phyloP scores from a whole-genome alignment of 2,797 vertebrate genomes.

The Stomatorhinus walkeri region DNA sequence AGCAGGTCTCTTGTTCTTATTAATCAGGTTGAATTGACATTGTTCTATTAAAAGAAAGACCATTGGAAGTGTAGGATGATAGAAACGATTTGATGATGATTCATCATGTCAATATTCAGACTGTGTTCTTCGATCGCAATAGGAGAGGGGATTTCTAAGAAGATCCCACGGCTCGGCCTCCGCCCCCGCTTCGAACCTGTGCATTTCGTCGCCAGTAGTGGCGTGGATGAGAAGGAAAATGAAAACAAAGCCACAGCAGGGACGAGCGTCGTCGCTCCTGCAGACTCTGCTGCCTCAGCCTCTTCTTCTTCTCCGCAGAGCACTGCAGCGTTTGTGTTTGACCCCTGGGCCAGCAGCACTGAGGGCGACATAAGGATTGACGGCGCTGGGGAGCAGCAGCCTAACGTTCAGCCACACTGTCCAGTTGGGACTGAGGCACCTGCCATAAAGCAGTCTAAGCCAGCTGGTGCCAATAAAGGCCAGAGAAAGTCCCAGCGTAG shows the following conservation, averaged over 20 bases:
- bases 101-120: not conserved
- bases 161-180: slow-evolving; percentile 75
- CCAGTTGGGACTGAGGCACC: not conserved
- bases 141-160: slow-evolving; percentile 84
- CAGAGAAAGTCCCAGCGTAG: slow-evolving; percentile 53
- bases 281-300: slow-evolving; percentile 32
- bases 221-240: slow-evolving; percentile 68
- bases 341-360: slow-evolving; percentile 53
- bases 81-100: not conserved
- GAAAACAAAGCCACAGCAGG: slow-evolving; percentile 53
- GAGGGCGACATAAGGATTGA: not conserved
- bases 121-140: not conserved
- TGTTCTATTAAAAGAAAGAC: not conserved
- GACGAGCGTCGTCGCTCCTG: slow-evolving; percentile 39
- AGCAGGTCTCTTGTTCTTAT: not conserved
- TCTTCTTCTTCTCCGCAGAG: slow-evolving; percentile 44
- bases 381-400: not conserved
- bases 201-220: slow-evolving; percentile 84
- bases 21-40: not conserved
- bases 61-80: not conserved
- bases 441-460: slow-evolving; percentile 20
- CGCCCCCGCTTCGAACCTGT: slow-evolving; percentile 89
- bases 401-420: not conserved
- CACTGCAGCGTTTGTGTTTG: slow-evolving; percentile 45
- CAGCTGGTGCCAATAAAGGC: not conserved